Base-by-base conservation (phyloP, 2,113 vertebrate genomes). In the Ctenomys sociabilis region DNA sequence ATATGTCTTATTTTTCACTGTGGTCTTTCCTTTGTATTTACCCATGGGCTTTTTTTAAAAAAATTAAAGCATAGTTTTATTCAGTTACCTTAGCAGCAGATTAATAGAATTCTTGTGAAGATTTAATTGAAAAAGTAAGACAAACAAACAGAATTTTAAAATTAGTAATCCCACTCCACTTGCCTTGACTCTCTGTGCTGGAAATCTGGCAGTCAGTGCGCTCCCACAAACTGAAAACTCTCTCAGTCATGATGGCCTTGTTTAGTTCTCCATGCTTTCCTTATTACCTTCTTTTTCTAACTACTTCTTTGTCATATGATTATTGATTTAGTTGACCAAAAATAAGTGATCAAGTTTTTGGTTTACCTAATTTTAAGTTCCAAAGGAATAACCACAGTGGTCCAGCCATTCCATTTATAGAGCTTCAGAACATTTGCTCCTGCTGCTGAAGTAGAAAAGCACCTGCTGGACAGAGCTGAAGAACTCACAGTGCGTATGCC, bases 11-110 rank as follows among this genome's bases (percentile, higher is more conserved):
- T 75, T 43, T 43, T 72, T n/a, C 4, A 63, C 17, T 10, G 30
- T 26, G 22, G 4, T 26, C 1, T 40, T 83, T 52, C 32, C 43
- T 35, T 88, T 35, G 32, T 59, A 66, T 9, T 49, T 90, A 40
- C 26, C 14, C 0, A 0, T 0, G 0, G 13, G 6, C 11, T 8
- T 19, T 26, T 75, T 85, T 30, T 16, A 57, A 57, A 57, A 57
- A 57, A 57, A 57, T 63, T 70, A 84, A 77, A 90, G 32, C 1
- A 40, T 16, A 72, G 7, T 37, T 86, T 45, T 24, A 64, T 49
- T 88, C n/a, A 54, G 19, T 68, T 40, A 66, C 19, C 40, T 92
- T 83, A 70, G 52, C 63, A 35, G 0, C 32, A 14, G 52, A 11
- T 59, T 68, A 43, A 84, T 43, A 45, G 10, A 37, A 28, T 68